A percentile compares a stretch with the other conserved stretches of the same genome.
Evolutionary conservation across 2,888 invertebrate genomes (phyloP).

Genomic region (Apeira syringaria): DNA sequence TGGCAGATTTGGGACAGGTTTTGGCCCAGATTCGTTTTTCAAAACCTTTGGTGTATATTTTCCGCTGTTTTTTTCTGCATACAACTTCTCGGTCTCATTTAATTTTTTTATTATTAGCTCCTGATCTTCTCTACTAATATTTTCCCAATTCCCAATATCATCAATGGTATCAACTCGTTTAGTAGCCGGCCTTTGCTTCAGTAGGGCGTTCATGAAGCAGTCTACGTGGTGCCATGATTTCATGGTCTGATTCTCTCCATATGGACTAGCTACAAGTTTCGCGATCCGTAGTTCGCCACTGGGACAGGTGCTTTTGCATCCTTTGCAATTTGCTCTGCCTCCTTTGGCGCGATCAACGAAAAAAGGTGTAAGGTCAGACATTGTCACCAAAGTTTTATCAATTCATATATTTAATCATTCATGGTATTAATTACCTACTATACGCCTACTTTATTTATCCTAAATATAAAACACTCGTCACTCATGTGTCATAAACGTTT

Average conservation of each 20-base stretch:
- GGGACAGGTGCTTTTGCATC: conserved; percentile 91
- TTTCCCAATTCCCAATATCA: conserved; percentile 91
- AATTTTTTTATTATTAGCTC: conserved; percentile 85
- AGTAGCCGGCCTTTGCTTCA: conserved; percentile 91
- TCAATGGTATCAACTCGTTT: conserved; percentile 91
- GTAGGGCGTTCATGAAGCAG: conserved; percentile 91
- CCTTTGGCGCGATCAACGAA: conserved; percentile 91
- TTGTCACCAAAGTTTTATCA: background rate
- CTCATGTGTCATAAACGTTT: no score
- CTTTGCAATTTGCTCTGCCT: conserved; percentile 92
- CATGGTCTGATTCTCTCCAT: conserved; percentile 88
- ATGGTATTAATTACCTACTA: no score
- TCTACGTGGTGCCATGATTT: conserved; percentile 92
- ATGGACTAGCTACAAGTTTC: conserved; percentile 91
- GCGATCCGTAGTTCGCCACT: conserved; percentile 89
- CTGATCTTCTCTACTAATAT: conserved; percentile 86
- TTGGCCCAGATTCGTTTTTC: conserved; percentile 54
- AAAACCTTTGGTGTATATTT: conserved; percentile 69
- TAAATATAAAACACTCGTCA: no score
- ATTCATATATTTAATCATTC: no score
- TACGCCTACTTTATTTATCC: no score
- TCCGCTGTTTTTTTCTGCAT: conserved; percentile 76
- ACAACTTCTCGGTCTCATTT: conserved; percentile 83
- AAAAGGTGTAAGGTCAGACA: conserved; percentile 70
- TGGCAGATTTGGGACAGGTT: conserved; percentile 18